Conservation (phyloP, 2,888 invertebrate species). For the Scelioninae gen. 1 region DNA sequence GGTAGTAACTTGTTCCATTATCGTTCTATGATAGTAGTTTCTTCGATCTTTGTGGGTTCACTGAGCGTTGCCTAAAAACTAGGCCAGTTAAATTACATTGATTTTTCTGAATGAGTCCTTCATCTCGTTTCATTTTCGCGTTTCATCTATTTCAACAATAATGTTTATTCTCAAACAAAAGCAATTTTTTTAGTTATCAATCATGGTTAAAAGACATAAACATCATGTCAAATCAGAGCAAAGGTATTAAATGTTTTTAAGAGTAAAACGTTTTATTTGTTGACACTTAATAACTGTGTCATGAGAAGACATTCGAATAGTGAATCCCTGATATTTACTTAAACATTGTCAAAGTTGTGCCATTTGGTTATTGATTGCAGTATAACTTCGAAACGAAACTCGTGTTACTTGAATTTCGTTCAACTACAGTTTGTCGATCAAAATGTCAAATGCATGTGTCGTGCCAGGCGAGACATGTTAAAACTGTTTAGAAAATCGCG, state of each 20-base stretch:
- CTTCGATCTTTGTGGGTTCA: constrained; percentile 57
- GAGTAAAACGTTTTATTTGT: neutral
- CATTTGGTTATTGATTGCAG: constrained; percentile 15
- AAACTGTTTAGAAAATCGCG: constrained; percentile 45
- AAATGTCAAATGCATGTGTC: constrained; percentile 33
- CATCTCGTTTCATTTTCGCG: constrained; percentile 40
- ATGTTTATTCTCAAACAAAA: neutral
- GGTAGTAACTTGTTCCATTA: no score
- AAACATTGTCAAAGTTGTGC: constrained; percentile 6
- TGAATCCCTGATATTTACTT: neutral
- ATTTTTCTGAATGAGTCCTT: constrained; percentile 56
- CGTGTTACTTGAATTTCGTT: constrained; percentile 10
- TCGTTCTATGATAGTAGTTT: constrained; percentile 62
- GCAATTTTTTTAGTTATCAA: constrained; percentile 1
- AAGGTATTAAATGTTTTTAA: neutral
- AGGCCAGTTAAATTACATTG: constrained; percentile 61
- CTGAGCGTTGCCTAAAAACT: constrained; percentile 61
- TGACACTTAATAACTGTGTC: neutral
- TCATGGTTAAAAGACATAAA: neutral
- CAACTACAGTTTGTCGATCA: constrained; percentile 21
- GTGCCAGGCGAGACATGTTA: constrained; percentile 41
- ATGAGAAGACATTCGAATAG: neutral
- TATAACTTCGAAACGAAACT: constrained; percentile 16
- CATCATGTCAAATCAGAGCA: neutral
- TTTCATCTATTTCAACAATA: constrained; percentile 7